Percentiles rank a stretch among this genome's conserved stretches.
Conservation (phyloP, 1,140 invertebrate genomes). For the Calosoma granatense region DNA sequence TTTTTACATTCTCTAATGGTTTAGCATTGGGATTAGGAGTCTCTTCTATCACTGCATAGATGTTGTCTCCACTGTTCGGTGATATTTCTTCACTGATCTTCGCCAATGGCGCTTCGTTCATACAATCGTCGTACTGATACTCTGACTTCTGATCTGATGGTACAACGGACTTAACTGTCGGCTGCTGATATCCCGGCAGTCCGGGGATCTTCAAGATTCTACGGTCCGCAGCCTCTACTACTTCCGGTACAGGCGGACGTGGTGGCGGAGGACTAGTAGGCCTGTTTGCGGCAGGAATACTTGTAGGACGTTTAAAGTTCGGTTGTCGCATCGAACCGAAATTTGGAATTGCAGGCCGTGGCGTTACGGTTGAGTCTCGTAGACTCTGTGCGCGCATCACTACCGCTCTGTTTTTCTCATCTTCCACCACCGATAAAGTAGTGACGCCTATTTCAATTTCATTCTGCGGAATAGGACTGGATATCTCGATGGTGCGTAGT, state of each 20-base stretch:
- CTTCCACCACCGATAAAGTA: conserved; percentile 45
- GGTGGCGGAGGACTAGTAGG: conserved; percentile 56
- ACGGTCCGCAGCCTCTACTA: conserved; percentile 30
- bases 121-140: conserved; percentile 62
- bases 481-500: conserved; percentile 67
- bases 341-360: conserved; percentile 51
- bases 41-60: conserved; percentile 80
- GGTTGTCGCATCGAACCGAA: conserved; percentile 71
- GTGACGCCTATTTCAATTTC: conserved; percentile 48
- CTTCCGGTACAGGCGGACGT: conserved; percentile 39
- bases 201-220: conserved; percentile 34
- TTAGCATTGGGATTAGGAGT: no score
- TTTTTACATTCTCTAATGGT: conserved; percentile 30
- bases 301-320: conserved; percentile 52
- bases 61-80: conserved; percentile 53
- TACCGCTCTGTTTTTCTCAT: conserved; percentile 39
- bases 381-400: conserved; percentile 68
- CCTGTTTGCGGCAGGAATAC: conserved; percentile 46
- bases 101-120: conserved; percentile 50
- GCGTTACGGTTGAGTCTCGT: conserved; percentile 46
- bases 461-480: conserved; percentile 62
- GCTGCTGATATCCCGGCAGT: conserved; percentile 43
- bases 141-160: conserved; percentile 30
- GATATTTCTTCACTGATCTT: conserved; percentile 53
- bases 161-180: conserved; percentile 28